phyloP scores from a whole-genome alignment of 2,888 invertebrate genomes.

The Himalopsyche anomala region DNA sequence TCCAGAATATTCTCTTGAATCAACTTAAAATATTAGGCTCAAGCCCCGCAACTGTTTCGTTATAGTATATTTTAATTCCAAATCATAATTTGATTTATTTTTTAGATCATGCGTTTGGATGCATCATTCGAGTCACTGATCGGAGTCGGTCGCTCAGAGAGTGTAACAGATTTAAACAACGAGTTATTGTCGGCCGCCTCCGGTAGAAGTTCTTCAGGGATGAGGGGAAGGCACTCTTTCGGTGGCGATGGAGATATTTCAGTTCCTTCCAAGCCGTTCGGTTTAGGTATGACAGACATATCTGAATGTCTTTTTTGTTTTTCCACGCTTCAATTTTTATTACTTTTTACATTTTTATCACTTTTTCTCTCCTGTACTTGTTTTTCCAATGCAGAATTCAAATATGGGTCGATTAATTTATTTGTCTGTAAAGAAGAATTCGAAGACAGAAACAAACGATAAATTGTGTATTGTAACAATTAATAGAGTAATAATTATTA shows the following conservation, averaged over 20 bases:
- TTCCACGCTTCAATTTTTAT: constrained; percentile 47
- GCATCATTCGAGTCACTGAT: constrained; percentile 86
- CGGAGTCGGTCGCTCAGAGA: constrained; percentile 87
- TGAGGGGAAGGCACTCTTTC: constrained; percentile 76
- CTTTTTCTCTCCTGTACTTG: constrained; percentile 35
- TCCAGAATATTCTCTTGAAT: not conserved
- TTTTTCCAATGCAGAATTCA: constrained; percentile 5
- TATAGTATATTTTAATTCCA: not conserved
- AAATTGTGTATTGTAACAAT: constrained; percentile 17
- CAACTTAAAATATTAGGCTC: not conserved
- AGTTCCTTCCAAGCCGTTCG: constrained; percentile 86
- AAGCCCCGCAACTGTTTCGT: not conserved
- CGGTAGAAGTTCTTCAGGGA: constrained; percentile 64
- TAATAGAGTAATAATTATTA: constrained; percentile 1
- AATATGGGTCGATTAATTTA: not conserved
- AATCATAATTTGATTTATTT: constrained; percentile 17
- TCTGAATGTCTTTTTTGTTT: constrained; percentile 33
- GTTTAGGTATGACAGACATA: constrained; percentile 82
- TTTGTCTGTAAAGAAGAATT: not conserved
- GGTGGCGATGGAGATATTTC: constrained; percentile 78
- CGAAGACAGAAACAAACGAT: not conserved
- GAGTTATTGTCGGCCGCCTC: constrained; percentile 71
- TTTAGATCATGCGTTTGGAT: constrained; percentile 88
- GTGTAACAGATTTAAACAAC: constrained; percentile 88
- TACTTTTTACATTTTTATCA: constrained; percentile 46